Base-by-base conservation (phyloP, 2,113 vertebrate species). In the Macroglossus sobrinus region DNA sequence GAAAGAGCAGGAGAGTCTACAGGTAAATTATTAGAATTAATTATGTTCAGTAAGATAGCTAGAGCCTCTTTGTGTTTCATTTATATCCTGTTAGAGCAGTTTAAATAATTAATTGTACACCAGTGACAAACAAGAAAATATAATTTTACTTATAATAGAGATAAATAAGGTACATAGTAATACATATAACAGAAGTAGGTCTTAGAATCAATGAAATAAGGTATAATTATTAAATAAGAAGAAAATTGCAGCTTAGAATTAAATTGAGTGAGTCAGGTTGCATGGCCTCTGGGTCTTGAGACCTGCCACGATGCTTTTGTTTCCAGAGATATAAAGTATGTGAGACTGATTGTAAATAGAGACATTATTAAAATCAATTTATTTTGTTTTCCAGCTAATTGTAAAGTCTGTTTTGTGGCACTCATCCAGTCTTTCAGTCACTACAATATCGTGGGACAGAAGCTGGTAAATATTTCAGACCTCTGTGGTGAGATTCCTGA, bases 391-490 rank as follows among this genome's bases (percentile, higher is more conserved):
- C 50, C 97, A 99, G 99, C 99, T 33, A 98, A 99, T 68, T 99
- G 99, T 96, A 99, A 98, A 98, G 99, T 99, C 78, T 99, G 99
- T 91, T 99, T 99, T 30, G 94, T 99, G 98, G 99, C 99, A 3
- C 98, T 99, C 59, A 97, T 99, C 5, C 99, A 99, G 98, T 99
- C 99, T 47, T 99, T 99, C 98, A 99, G 99, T 93, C 99, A 99
- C 97, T 99, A 99, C 95, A 99, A 45, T 97, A 97, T 99, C 0
- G 98, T 99, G 50, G 98, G 99, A 1, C 99, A 99, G 97, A 99
- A 99, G 93, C 97, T 99, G 99, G 99, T 99, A 97, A 99, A 98
- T 98, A 30, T 40, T 33, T 63, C 12, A 43, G 40, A 2, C 0
- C 26, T 72, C 69, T 2, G 5, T 33, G n/a, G 11, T 35, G n/a